Percentiles rank a stretch among this genome's conserved stretches.
Evolutionary conservation across 30 jellyfish, hydroid and myxozoan genomes (phyloP).

Genomic region (Hydra vulgaris): DNA sequence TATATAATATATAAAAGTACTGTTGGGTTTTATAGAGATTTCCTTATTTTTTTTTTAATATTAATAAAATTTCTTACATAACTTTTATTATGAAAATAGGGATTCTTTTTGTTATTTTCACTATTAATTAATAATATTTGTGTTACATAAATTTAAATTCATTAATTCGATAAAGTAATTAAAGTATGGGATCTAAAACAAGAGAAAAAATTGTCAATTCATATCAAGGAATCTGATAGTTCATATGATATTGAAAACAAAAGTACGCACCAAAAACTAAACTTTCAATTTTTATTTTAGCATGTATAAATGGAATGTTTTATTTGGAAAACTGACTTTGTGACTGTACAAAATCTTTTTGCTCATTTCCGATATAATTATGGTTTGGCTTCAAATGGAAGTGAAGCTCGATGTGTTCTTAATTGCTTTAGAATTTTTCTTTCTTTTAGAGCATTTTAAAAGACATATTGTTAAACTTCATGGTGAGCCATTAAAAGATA

Average conservation of each 20-base stretch:
- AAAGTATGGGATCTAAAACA: background rate
- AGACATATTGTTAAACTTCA: background rate
- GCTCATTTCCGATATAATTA: background rate
- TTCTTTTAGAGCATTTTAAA: background rate
- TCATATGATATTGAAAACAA: background rate
- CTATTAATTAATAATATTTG: too few species aligned
- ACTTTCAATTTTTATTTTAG: background rate
- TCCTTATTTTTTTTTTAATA: background rate
- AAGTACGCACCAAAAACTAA: background rate
- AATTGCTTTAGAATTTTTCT: background rate
- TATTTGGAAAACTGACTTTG: background rate
- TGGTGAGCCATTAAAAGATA: background rate
- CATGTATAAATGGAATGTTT: background rate
- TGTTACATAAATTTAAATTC: background rate
- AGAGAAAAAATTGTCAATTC: background rate
- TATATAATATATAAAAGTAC: too few species aligned
- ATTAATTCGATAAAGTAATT: background rate
- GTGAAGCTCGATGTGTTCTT: background rate
- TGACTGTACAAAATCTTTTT: background rate
- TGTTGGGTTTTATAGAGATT: background rate
- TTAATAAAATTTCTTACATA: background rate
- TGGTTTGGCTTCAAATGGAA: background rate
- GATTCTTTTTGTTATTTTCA: background rate
- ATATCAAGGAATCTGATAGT: background rate
- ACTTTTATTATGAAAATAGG: background rate